Conservation (phyloP, 2,888 invertebrate genomes). For the Glyphotaelius pellucidus region DNA sequence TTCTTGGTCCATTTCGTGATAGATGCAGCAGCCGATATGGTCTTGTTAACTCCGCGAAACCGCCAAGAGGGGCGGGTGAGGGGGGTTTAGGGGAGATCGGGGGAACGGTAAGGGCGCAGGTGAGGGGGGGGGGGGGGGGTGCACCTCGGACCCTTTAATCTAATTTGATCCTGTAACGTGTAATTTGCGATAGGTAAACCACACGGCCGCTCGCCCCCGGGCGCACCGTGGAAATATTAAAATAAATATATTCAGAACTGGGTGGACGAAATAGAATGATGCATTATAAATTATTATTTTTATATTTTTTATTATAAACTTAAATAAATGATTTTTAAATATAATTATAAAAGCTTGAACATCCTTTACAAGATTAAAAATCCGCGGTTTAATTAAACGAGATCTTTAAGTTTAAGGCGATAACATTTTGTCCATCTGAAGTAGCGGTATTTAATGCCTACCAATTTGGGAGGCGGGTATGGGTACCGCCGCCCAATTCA, state of each 20-base stretch:
- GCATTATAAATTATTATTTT: not conserved
- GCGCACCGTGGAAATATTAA: conserved; percentile 57
- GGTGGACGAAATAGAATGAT: conserved; percentile 10
- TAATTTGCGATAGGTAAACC: conserved; percentile 65
- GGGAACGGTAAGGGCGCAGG: not conserved
- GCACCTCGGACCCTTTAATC: conserved; percentile 59
- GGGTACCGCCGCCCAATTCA: too few species aligned
- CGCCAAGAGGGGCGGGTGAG: conserved; percentile 15
- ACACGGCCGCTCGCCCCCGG: conserved; percentile 53
- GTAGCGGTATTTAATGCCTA: too few species aligned
- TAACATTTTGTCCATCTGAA: not conserved
- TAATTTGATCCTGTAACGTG: conserved; percentile 65
- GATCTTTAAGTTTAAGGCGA: not conserved
- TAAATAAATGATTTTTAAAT: not conserved
- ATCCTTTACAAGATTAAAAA: not conserved
- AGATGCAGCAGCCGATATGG: conserved; percentile 54
- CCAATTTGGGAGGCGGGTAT: too few species aligned
- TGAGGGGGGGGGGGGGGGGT: not conserved
- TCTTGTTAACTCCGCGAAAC: conserved; percentile 60
- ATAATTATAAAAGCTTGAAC: not conserved
- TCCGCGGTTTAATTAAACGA: not conserved
- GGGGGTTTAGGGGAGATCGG: not conserved
- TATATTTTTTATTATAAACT: not conserved
- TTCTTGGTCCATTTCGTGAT: conserved; percentile 53
- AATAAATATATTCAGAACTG: conserved; percentile 59